A percentile compares a stretch with the other conserved stretches of the same genome.
These are phyloP conservation scores for Sporophila hypoxantha DNA, from an alignment of 2,113 vertebrate genomes.

Conservation along the genomic window DNA sequence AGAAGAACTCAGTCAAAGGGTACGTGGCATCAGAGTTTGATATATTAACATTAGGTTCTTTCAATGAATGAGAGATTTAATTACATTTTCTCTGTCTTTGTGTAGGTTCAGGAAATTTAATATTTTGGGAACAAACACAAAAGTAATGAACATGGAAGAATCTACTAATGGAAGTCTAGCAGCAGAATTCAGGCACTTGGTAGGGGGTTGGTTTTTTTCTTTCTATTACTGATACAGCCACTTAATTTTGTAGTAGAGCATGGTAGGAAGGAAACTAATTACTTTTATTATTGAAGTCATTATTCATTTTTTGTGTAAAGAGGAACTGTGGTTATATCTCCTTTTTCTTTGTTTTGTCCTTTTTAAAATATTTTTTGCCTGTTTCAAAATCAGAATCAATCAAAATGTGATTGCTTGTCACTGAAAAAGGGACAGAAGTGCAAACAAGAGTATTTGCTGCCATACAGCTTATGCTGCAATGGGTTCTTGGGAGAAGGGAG, in stretches of 20 bases:
- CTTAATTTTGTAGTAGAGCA: background rate
- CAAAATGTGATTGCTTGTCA: background rate
- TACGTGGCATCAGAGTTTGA: constrained; percentile 43
- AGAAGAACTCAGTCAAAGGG: constrained; percentile 87
- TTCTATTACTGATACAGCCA: background rate
- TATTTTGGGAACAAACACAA: constrained; percentile 92
- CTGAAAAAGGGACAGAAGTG: background rate
- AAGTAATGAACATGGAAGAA: constrained; percentile 99
- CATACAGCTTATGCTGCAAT: background rate
- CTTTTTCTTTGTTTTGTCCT: background rate
- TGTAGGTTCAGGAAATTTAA: constrained; percentile 93
- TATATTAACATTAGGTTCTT: background rate
- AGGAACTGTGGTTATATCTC: background rate
- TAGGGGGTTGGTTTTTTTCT: constrained; percentile 38
- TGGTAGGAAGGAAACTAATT: background rate
- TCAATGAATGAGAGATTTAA: background rate
- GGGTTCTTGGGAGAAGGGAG: background rate
- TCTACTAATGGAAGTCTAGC: constrained; percentile 93
- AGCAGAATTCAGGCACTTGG: constrained; percentile 95
- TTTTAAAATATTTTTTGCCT: background rate
- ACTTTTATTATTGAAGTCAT: background rate
- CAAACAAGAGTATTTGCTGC: background rate
- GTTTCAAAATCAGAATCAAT: background rate
- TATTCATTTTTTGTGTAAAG: background rate
- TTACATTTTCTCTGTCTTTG: background rate